Evolutionary conservation across 2,888 invertebrate genomes (phyloP).

Genomic region (Julus scanicus): DNA sequence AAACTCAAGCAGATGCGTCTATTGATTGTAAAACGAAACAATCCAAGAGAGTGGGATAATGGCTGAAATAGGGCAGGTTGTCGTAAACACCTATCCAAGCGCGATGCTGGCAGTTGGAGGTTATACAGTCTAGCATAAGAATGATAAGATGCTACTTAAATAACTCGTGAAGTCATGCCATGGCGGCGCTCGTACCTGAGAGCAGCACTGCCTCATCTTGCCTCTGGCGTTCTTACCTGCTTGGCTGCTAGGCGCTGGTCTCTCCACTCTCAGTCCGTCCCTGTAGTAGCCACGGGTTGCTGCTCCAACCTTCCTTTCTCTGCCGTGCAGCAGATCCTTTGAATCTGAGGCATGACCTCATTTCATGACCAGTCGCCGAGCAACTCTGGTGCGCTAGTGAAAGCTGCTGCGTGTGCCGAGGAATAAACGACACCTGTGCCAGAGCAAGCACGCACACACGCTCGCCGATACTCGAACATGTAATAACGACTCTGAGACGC

Average conservation of each 20-base stretch:
- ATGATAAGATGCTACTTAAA: not conserved
- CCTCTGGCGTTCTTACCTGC: not conserved
- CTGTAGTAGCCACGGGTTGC: constrained; percentile 15
- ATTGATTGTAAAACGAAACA: not conserved
- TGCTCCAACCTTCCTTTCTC: constrained; percentile 34
- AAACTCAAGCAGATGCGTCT: not conserved
- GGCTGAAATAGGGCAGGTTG: not conserved
- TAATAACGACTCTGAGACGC: not conserved
- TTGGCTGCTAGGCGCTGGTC: not conserved
- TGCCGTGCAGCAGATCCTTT: not conserved
- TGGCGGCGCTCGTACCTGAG: constrained; percentile 19
- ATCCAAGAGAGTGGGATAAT: not conserved
- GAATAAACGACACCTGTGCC: constrained; percentile 22
- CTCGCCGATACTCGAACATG: too few relatives aligned
- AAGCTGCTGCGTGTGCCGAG: constrained; percentile 19
- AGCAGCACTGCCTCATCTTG: constrained; percentile 20
- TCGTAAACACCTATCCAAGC: not conserved
- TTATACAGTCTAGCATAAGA: not conserved
- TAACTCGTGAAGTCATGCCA: not conserved
- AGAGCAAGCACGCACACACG: not conserved
- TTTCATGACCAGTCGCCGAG: constrained; percentile 17
- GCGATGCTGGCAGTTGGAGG: not conserved
- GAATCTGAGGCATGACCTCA: constrained; percentile 23
- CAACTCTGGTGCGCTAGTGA: not conserved
- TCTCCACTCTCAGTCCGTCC: not conserved